A percentile compares a stretch with the other conserved stretches of the same genome.
These are phyloP conservation scores for Gymnobelideus leadbeateri DNA, from an alignment of 2,113 vertebrate species.

Conservation along the genomic window DNA sequence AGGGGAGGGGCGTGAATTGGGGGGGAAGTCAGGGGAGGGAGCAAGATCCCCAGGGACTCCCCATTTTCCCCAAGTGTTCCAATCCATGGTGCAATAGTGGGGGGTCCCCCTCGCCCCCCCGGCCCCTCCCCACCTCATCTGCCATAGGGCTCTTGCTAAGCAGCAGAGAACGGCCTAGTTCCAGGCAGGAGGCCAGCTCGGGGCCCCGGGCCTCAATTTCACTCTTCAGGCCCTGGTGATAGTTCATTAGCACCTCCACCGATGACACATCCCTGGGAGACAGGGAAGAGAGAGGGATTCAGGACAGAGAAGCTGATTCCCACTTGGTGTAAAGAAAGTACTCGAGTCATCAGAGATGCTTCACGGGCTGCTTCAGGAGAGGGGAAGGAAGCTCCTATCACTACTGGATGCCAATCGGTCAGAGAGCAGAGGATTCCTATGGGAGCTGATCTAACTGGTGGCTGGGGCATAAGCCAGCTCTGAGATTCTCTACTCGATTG, in stretches of 20 bases:
- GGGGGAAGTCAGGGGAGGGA: background rate
- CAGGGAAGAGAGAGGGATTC: background rate
- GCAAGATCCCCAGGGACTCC: background rate
- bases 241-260: conserved; percentile 96
- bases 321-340: background rate
- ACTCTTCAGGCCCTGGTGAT: conserved; percentile 94
- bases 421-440: background rate
- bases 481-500: background rate
- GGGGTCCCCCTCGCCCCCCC: background rate
- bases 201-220: conserved; percentile 92
- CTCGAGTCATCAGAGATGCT: background rate
- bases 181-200: conserved; percentile 89
- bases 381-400: background rate
- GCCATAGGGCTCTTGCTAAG: conserved; percentile 90
- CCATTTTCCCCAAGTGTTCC: background rate
- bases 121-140: conserved; percentile 87
- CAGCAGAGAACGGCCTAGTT: conserved; percentile 93
- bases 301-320: background rate
- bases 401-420: no score
- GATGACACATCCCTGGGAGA: conserved; percentile 94
- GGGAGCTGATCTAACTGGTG: background rate
- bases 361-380: background rate
- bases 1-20: fast-evolving
- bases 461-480: background rate
- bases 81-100: background rate